A percentile compares a stretch with the other conserved stretches of the same genome.
Conservation (phyloP, 2,888 invertebrate species). For the Empis stercorea region DNA sequence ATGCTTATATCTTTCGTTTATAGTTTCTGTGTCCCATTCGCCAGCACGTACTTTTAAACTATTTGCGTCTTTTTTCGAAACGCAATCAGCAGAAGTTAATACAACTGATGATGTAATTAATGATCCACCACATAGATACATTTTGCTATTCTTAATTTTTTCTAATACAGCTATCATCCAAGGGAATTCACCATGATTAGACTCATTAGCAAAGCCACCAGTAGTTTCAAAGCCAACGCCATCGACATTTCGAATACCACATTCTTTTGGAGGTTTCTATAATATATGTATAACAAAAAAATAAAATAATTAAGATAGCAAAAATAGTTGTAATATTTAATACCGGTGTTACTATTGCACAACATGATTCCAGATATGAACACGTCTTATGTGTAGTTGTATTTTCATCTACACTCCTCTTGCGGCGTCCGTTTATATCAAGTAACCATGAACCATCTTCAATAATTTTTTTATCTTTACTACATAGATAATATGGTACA, state of each 20-base stretch:
- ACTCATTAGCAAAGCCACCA: conserved; percentile 48
- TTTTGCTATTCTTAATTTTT: conserved; percentile 22
- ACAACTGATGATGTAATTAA: conserved; percentile 66
- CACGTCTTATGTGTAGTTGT: too few species aligned
- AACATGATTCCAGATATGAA: too few species aligned
- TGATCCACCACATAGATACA: conserved; percentile 65
- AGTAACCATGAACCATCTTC: too few species aligned
- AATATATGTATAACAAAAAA: too few species aligned
- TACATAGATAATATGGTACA: too few species aligned
- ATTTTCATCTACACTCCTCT: too few species aligned
- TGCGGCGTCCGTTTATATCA: too few species aligned
- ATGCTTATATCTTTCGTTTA: conserved; percentile 52
- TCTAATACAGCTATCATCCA: conserved; percentile 67
- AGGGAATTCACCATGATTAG: conserved; percentile 71
- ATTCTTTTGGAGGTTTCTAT: background rate
- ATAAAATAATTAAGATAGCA: too few species aligned
- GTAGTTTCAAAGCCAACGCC: conserved; percentile 40
- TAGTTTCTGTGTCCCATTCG: conserved; percentile 72
- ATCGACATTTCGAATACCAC: conserved; percentile 39
- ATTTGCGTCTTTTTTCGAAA: conserved; percentile 13
- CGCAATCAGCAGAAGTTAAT: conserved; percentile 40
- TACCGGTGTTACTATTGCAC: too few species aligned
- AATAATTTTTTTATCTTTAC: too few species aligned
- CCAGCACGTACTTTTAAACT: conserved; percentile 49
- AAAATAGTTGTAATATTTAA: too few species aligned